Conservation (phyloP, 2,797 vertebrate species). For the Rhinoraja longicauda region DNA sequence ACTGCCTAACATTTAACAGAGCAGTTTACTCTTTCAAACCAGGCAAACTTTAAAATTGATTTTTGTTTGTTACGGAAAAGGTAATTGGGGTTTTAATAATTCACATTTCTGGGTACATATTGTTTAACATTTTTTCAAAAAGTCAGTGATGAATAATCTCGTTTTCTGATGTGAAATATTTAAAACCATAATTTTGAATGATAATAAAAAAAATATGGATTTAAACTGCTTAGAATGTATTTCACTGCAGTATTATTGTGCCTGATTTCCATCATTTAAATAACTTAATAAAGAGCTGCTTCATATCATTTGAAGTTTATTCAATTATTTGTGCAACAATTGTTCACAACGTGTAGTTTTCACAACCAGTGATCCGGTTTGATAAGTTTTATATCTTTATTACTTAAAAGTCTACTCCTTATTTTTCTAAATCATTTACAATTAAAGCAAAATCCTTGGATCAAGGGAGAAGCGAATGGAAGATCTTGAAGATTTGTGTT, state of each 20-base stretch:
- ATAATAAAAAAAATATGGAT: neutral
- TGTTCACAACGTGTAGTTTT: neutral
- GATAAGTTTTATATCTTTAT: neutral
- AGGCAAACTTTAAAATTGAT: neutral
- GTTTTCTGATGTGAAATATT: neutral
- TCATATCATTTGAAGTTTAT: neutral
- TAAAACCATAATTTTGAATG: neutral
- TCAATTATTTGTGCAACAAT: neutral
- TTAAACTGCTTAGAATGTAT: neutral
- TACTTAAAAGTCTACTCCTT: neutral
- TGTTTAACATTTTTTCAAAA: neutral
- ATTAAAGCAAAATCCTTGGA: neutral
- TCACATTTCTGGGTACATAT: neutral
- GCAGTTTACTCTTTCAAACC: neutral
- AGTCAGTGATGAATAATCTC: neutral
- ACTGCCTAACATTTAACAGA: neutral
- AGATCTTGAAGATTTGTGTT: neutral
- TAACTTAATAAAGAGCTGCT: neutral
- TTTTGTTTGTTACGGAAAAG: neutral
- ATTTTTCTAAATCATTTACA: neutral
- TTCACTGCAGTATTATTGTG: neutral
- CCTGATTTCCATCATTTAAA: neutral
- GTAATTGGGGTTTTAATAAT: neutral
- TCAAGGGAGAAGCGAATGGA: neutral
- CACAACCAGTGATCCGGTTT: neutral